These are phyloP conservation scores for Petroica traversi DNA, from an alignment of 2,113 vertebrate species.

Conservation along the genomic window DNA sequence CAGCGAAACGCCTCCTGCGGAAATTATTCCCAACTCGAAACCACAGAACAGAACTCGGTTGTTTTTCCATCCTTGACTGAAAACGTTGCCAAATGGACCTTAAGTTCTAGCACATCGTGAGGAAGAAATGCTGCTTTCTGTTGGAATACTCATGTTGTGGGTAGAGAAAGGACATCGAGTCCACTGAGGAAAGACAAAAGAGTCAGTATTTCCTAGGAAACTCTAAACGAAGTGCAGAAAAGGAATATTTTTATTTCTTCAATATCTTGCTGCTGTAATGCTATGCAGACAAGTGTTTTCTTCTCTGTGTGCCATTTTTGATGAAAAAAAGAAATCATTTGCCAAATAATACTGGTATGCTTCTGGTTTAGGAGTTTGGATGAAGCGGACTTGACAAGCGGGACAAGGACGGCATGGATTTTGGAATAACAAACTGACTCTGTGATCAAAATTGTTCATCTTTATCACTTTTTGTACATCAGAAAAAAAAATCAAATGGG, in stretches of 20 bases:
- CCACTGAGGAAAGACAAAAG: slow-evolving; percentile 62
- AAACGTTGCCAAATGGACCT: slow-evolving; percentile 75
- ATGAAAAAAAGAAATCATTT: slow-evolving; percentile 80
- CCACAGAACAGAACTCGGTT: slow-evolving; percentile 39
- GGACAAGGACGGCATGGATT: slow-evolving; percentile 76
- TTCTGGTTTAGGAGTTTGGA: slow-evolving; percentile 75
- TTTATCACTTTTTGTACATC: slow-evolving; percentile 99
- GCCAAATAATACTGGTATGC: slow-evolving; percentile 86
- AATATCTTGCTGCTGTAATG: slow-evolving; percentile 86
- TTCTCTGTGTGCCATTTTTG: slow-evolving; percentile 82
- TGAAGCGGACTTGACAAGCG: slow-evolving; percentile 70
- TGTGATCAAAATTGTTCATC: slow-evolving; percentile 87
- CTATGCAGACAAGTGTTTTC: slow-evolving; percentile 88
- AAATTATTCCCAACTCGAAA: slow-evolving; percentile 63
- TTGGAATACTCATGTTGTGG: slow-evolving; percentile 58
- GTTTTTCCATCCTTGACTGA: slow-evolving; percentile 53
- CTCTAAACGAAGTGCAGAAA: slow-evolving; percentile 75
- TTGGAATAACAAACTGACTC: slow-evolving; percentile 81
- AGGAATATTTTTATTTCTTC: slow-evolving; percentile 81
- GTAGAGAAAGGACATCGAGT: slow-evolving; percentile 62
- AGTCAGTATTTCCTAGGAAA: slow-evolving; percentile 72
- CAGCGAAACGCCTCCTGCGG: slow-evolving; percentile 32
- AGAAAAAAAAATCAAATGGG: slow-evolving; percentile 85
- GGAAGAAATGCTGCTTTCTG: slow-evolving; percentile 72
- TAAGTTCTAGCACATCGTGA: slow-evolving; percentile 50